Percentiles rank a stretch among this genome's conserved stretches.
phyloP scores from a whole-genome alignment of 2,888 invertebrate genomes.

The Ametastegia equiseti region DNA sequence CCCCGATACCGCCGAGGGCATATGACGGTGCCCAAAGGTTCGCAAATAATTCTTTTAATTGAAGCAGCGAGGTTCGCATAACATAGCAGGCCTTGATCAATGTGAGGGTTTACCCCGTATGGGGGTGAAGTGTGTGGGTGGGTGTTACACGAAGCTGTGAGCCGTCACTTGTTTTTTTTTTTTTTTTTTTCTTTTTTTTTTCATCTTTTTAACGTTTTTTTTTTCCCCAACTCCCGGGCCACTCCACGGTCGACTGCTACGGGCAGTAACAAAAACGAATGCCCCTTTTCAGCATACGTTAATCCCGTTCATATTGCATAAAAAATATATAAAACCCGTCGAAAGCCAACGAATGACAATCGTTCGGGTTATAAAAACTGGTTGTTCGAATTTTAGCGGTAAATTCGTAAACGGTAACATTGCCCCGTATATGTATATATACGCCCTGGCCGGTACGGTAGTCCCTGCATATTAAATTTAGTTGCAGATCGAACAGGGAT shows the following conservation, averaged over 20 bases:
- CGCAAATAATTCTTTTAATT: constrained; percentile 41
- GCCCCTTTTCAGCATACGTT: constrained; percentile 47
- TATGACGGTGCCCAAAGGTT: constrained; percentile 22
- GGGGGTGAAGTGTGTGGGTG: constrained; percentile 46
- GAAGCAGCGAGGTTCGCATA: constrained; percentile 43
- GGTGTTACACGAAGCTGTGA: constrained; percentile 44
- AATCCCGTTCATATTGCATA: constrained; percentile 61
- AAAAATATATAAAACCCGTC: constrained; percentile 69
- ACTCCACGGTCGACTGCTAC: constrained; percentile 48
- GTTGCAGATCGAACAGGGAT: constrained; percentile 68
- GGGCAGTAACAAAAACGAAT: constrained; percentile 48
- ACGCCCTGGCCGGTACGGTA: constrained; percentile 63
- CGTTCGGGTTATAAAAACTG: constrained; percentile 1
- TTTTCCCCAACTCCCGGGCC: constrained; percentile 31
- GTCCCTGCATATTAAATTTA: constrained; percentile 68
- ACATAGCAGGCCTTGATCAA: constrained; percentile 42
- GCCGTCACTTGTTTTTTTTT: constrained; percentile 39
- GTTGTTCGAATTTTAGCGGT: constrained; percentile 56
- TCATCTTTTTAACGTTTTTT: not conserved
- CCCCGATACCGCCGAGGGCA: not conserved
- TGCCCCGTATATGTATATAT: too few species aligned
- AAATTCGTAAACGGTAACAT: constrained; percentile 71
- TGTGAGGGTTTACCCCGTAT: constrained; percentile 46
- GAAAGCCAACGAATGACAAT: constrained; percentile 69
- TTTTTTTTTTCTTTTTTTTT: not conserved